phyloP scores from a whole-genome alignment of 35 echinoderm and acorn worm genomes.

The Ophiothrix spiculata region DNA sequence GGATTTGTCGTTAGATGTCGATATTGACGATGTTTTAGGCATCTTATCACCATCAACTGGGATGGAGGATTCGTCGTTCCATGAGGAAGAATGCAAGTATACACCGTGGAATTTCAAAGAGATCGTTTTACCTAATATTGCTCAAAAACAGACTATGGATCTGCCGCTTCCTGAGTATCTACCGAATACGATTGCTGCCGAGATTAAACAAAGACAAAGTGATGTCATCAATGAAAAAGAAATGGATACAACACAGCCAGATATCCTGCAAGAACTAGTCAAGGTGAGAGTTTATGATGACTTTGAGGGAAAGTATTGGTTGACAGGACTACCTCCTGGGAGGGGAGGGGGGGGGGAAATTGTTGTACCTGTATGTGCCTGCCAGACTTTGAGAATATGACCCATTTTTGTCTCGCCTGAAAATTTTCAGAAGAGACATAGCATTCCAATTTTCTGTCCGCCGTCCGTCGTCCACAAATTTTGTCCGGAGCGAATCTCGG shows the following conservation, averaged over 20 bases:
- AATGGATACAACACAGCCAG: not conserved
- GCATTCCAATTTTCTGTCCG: no score
- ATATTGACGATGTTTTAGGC: slow-evolving; percentile 53
- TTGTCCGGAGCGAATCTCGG: no score
- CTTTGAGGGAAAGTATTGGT: no score
- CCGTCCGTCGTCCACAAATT: no score
- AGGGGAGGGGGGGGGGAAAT: no score
- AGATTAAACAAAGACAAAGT: no score
- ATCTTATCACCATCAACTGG: slow-evolving; percentile 19
- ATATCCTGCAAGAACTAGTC: not conserved
- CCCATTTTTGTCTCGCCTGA: no score
- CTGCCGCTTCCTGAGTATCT: not conserved
- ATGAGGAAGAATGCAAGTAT: slow-evolving; percentile 23
- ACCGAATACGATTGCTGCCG: not conserved
- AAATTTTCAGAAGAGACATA: no score
- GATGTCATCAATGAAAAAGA: not conserved
- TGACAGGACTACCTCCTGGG: no score
- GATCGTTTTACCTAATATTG: slow-evolving; percentile 43
- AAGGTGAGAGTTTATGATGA: not conserved
- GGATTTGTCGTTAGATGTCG: slow-evolving; percentile 32
- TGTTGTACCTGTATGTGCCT: no score
- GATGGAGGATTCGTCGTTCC: not conserved
- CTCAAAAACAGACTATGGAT: not conserved
- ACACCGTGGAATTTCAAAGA: slow-evolving; percentile 53
- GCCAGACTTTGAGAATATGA: no score